Base-by-base conservation (phyloP, 2,113 vertebrate genomes). In the Sander vitreus region DNA sequence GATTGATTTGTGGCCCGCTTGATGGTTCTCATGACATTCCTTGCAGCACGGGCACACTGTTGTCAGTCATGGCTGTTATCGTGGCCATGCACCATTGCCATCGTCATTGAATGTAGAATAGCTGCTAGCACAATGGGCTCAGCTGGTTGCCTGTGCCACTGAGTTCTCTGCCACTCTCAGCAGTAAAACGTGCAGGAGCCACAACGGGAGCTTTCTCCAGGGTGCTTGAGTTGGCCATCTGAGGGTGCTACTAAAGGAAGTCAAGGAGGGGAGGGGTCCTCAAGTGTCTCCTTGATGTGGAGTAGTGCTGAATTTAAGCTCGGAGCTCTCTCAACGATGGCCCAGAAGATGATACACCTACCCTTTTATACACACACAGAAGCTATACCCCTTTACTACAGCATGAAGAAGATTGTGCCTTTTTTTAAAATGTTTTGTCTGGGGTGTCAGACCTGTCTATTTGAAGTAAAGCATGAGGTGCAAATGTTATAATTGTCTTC, bases 241-340 rank as follows among this genome's bases (percentile, higher is more conserved):
- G 74, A 88, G 87, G 86, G 82, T 80, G 78, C 76, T 83, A 53
- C 84, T 81, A 73, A 84, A 93, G 92, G 84, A 93, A 92, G 91
- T 86, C 73, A 86, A 87, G 78, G 77, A 84, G 82, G 86, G 89
- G 89, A 90, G 89, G 80, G 79, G 84, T 81, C 85, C 84, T 93
- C 60, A 78, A 93, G 90, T 90, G 88, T 90, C 87, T 91, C 78
- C 88, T 92, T 90, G 82, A 93, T 93, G 85, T 92, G 67, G 78
- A 93, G 92, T 91, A 88, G 57, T 85, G 89, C 92, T 93, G 92
- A 93, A 93, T 92, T 43, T 91, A 91, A 91, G 93, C 75, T 70
- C 30, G 39, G 76, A 72, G 70, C 66, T 65, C 77, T 88, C 69
- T 25, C 59, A 55, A 53, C 30, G 73, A 91, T 89, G 79, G 63